Base-by-base conservation (phyloP, 2,113 vertebrate genomes). In the Nannobrachium achirus region DNA sequence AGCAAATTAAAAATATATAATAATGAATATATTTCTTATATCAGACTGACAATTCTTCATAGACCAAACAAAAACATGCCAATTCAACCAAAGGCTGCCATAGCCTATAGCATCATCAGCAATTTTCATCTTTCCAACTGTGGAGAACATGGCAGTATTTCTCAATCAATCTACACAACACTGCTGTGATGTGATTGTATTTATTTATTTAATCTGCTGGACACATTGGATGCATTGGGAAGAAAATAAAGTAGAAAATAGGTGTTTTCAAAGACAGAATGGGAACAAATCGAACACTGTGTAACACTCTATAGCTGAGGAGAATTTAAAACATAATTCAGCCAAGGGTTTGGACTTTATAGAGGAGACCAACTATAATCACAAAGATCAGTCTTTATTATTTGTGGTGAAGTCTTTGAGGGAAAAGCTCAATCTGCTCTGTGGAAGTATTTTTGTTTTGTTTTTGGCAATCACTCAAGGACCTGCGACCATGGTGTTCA, bases 101-200 rank as follows among this genome's bases (percentile, higher is more conserved):
- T 15, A 10, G 42, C 70, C n/a, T n/a, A n/a, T n/a, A n/a, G n/a
- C 69, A 66, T 66, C 62, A 78, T 76, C 74, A 83, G 78, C 80
- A 77, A 45, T 82, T 85, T 80, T 74, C 55, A 82, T 85, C 67
- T 78, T 15, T 25, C 40, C 33, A n/a, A 50, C 11, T 60, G 45
- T 63, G 46, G 74, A 70, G 58, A 73, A 50, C 25, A 56, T 67
- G 61, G 62, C 74, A 83, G 60, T 71, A 50, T 77, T 72, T 56
- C 59, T 52, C 53, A 68, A 71, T 85, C 78, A 80, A 85, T 82
- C 75, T 58, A 45, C 58, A 19, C 69, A 69, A 75, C 68, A 63
- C 1, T 9, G 48, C 59, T 59, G 49, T 52, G 65, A 59, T 55
- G n/a, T n/a, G n/a, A n/a, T n/a, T n/a, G n/a, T n/a, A n/a, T n/a